Base-by-base conservation (phyloP, 2,888 invertebrate genomes). In the Caenorhabditis macrosperma region DNA sequence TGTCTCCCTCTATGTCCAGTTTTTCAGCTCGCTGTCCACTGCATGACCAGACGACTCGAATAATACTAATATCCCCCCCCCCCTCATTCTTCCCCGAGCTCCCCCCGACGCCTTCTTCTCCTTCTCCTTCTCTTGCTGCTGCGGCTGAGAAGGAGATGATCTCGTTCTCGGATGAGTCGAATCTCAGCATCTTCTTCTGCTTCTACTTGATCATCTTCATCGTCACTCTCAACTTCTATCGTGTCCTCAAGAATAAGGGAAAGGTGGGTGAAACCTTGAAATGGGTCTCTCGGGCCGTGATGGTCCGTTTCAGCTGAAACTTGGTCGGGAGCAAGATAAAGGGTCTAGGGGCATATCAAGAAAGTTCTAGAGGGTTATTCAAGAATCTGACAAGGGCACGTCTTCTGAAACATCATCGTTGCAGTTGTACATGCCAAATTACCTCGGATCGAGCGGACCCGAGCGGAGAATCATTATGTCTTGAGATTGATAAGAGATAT, bases 201-300 rank as follows among this genome's bases (percentile, higher is more conserved):
- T 74, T 74, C 59, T 74, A 74, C 64, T 22, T 74, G 20, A 64
- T 74, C 57, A 74, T 74, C 15, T 74, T 64, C 50, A 74, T 74
- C 10, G 74, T 74, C n/a, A 74, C 74, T 1, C 35, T 74, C 6
- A 74, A 74, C 52, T 64, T 74, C 12, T 64, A 64, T 38, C 57
- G 74, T 3, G 48, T 74, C 26, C 59, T 64, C 24, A 64, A 64
- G 61, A 1, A 12, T n/a, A 74, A 59, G 24, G 74, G 74, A 59
- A 74, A 74, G 74, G 64, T 69, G 17, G 20, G 33, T n/a, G 17
- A 6, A 30, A 33, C 5, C n/a, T n/a, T n/a, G n/a, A n/a, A n/a
- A n/a, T n/a, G n/a, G n/a, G 9, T 55, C 10, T 30, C 12, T 15
- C 15, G 4, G 15, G 28, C 17, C 28, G 54, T 30, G 17, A 20